phyloP scores from a whole-genome alignment of 2,113 vertebrate genomes.

The Festucalex cinctus region DNA sequence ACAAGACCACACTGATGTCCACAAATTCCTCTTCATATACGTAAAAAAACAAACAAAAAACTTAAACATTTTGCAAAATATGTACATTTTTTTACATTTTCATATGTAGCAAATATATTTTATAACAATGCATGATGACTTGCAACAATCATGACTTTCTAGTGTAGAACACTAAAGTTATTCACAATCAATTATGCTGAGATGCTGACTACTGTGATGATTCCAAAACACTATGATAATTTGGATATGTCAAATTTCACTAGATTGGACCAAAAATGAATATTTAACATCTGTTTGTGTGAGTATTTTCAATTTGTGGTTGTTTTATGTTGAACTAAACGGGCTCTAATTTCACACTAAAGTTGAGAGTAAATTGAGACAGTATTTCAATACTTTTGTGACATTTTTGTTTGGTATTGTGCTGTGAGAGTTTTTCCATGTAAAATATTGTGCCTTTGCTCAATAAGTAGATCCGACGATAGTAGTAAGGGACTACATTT shows the following conservation, averaged over 20 bases:
- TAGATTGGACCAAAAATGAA: too few species aligned
- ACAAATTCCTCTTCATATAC: neutral
- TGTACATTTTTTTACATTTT: neutral
- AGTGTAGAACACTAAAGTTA: too few species aligned
- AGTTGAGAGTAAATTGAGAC: neutral
- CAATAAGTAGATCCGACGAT: slow-evolving; percentile 1
- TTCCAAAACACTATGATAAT: too few species aligned
- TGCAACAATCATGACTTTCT: too few species aligned
- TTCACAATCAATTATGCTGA: neutral
- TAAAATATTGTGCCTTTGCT: neutral
- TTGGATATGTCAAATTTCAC: too few species aligned
- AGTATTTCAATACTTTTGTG: neutral
- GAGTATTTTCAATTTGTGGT: neutral
- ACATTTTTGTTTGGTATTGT: neutral
- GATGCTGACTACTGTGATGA: too few species aligned
- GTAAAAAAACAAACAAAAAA: too few species aligned
- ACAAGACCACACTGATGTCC: too few species aligned
- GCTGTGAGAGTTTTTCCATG: neutral
- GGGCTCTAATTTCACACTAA: neutral
- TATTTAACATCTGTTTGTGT: too few species aligned
- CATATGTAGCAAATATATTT: neutral
- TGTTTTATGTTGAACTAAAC: neutral
- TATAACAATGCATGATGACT: neutral
- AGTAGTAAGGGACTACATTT: neutral
- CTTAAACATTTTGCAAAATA: neutral